Conservation (phyloP, 1,140 invertebrate species). For the Drosophila kanapiae region DNA sequence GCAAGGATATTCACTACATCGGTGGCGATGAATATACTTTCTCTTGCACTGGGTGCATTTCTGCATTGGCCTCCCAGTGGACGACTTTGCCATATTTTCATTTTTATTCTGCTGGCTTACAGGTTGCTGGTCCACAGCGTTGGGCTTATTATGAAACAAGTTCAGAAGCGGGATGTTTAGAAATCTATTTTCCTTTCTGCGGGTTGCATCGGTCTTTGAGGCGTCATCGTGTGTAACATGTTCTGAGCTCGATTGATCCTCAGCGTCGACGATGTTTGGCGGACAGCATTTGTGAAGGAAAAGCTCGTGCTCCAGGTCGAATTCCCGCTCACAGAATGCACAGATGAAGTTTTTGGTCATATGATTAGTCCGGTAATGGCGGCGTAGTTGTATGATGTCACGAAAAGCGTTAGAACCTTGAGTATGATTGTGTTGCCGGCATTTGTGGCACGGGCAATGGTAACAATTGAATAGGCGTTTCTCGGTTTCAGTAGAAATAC, state of each 20-base stretch:
- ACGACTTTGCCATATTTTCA: not conserved
- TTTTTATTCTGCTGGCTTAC: not conserved
- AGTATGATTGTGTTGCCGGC: slow-evolving; percentile 9
- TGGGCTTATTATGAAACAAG: not conserved
- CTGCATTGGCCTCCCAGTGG: not conserved
- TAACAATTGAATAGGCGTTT: not conserved
- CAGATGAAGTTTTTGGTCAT: slow-evolving; percentile 19
- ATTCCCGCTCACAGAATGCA: slow-evolving; percentile 7
- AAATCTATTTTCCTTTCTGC: not conserved
- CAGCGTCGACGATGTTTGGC: too few species aligned
- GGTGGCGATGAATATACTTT: slow-evolving; percentile 3
- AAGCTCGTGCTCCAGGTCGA: slow-evolving; percentile 5
- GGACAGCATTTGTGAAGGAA: not conserved
- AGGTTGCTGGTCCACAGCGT: not conserved
- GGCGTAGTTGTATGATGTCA: slow-evolving; percentile 15
- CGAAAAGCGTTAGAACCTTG: not conserved
- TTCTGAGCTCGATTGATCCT: not conserved
- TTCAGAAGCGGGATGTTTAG: not conserved
- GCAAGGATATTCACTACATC: slow-evolving; percentile 1
- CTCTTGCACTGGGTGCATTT: slow-evolving; percentile 5
- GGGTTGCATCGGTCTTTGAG: not conserved
- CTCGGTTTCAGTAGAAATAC: not conserved
- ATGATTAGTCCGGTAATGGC: slow-evolving; percentile 28
- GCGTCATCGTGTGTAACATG: not conserved
- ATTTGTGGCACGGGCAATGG: slow-evolving; percentile 12